Evolutionary conservation across 2,113 vertebrate species (phyloP).

Genomic region (Carassius carassius): DNA sequence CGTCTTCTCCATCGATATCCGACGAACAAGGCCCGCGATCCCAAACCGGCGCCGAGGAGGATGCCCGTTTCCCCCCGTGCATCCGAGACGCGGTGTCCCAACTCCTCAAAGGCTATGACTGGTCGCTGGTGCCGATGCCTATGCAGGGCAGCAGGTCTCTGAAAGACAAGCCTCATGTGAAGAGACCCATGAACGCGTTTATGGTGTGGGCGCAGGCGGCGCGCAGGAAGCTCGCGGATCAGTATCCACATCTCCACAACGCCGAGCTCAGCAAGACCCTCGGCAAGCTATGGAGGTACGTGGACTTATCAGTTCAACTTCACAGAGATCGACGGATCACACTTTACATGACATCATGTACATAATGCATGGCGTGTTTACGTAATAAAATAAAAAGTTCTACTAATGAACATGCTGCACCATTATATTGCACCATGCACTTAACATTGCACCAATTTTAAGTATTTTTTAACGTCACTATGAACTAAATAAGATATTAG

Average conservation of each 20-base stretch:
- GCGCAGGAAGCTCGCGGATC: slow-evolving; percentile 90
- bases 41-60: slow-evolving; percentile 64
- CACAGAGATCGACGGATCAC: neutral
- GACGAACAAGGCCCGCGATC: slow-evolving; percentile 60
- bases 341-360: neutral
- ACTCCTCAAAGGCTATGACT: slow-evolving; percentile 98
- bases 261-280: slow-evolving; percentile 97
- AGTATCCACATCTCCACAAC: slow-evolving; percentile 96
- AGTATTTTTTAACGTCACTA: neutral
- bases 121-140: slow-evolving; percentile 96
- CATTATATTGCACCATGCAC: too few species aligned
- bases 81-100: slow-evolving; percentile 97
- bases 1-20: slow-evolving; percentile 75
- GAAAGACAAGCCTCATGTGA: slow-evolving; percentile 92
- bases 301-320: neutral
- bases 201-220: slow-evolving; percentile 93
- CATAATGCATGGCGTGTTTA: neutral
- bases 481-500: neutral
- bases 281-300: slow-evolving; percentile 97
- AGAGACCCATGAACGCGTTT: slow-evolving; percentile 86
- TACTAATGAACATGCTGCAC: neutral
- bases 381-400: neutral
- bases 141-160: slow-evolving; percentile 85
- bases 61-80: slow-evolving; percentile 91
- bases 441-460: too few species aligned